Conservation (phyloP, 2,113 vertebrate species). For the Shinisaurus crocodilurus region DNA sequence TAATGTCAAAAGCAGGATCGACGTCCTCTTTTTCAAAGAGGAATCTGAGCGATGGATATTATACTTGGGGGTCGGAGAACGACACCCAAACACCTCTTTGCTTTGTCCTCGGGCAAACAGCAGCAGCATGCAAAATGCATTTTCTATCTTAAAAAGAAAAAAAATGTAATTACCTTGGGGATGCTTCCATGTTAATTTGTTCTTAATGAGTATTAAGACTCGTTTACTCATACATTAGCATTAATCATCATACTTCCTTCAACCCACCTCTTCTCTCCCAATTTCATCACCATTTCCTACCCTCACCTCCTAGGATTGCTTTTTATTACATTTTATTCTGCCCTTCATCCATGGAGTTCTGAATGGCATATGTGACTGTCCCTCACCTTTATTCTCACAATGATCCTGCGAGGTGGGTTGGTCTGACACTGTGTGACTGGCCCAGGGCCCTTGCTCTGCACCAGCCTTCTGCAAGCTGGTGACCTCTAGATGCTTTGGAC, state of each 20-base stretch:
- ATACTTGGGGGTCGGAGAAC: not conserved
- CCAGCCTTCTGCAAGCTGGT: not conserved
- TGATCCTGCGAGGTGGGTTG: not conserved
- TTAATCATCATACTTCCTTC: not conserved
- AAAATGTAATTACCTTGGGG: conserved; percentile 3
- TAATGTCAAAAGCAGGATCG: conserved; percentile 4
- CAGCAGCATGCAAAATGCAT: not conserved
- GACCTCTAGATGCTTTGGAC: not conserved
- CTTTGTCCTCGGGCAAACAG: not conserved
- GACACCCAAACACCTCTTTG: not conserved
- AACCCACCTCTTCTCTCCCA: not conserved
- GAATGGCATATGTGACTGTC: not conserved
- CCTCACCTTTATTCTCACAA: not conserved
- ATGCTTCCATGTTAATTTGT: not conserved
- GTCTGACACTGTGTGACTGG: not conserved
- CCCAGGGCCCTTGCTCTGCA: not conserved
- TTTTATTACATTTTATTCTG: not conserved
- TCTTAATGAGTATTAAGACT: not conserved
- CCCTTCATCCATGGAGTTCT: not conserved
- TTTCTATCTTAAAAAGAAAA: not conserved
- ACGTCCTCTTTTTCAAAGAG: not conserved
- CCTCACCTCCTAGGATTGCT: not conserved
- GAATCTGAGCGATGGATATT: not conserved
- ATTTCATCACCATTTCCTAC: not conserved
- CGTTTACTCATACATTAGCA: not conserved